These are phyloP conservation scores for Sminthurinus aureus DNA, from an alignment of 2,888 invertebrate species.

Conservation along the genomic window DNA sequence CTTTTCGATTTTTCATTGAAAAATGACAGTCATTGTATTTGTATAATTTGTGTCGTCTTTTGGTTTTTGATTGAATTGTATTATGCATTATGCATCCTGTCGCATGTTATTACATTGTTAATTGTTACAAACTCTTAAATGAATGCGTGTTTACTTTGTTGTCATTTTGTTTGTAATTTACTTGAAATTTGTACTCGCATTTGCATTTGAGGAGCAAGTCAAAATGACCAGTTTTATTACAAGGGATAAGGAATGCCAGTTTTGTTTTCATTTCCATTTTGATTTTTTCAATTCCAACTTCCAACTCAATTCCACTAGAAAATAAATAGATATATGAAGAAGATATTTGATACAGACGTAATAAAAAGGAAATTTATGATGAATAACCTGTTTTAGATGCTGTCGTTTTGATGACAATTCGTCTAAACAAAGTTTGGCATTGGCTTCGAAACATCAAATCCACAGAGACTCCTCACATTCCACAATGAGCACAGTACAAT, in stretches of 20 bases:
- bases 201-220: not conserved
- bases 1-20: not conserved
- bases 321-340: not conserved
- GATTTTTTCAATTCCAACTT: no score
- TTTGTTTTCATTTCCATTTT: not conserved
- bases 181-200: no score
- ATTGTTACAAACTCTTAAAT: not conserved
- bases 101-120: not conserved
- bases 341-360: not conserved
- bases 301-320: not conserved
- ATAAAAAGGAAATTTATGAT: conserved; percentile 13
- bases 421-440: conserved; percentile 42
- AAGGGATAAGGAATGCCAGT: not conserved
- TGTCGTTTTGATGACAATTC: conserved; percentile 38
- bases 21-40: not conserved
- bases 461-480: conserved; percentile 16
- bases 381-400: conserved; percentile 35
- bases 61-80: not conserved
- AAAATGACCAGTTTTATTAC: not conserved
- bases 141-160: no score
- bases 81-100: not conserved
- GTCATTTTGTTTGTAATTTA: not conserved
- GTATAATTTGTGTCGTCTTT: not conserved
- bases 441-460: conserved; percentile 41
- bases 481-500: conserved; percentile 1